Conservation (phyloP, 2,113 vertebrate species). For the Psephotus haematonotus region DNA sequence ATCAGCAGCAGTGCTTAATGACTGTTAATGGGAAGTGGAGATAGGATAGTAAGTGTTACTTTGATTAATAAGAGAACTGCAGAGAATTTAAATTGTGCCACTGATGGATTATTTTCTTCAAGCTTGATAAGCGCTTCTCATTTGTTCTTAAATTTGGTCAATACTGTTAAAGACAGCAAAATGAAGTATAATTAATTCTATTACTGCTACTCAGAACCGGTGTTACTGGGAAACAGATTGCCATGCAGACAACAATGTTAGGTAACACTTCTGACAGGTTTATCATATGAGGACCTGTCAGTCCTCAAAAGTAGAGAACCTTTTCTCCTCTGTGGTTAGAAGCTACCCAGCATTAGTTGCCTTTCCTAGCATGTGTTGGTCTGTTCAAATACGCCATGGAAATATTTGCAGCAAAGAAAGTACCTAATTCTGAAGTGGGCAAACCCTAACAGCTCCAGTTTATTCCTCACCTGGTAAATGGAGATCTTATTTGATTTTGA, state of each 20-base stretch:
- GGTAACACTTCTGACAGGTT: conserved; percentile 69
- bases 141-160: conserved; percentile 91
- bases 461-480: neutral
- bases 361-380: neutral
- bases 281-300: conserved; percentile 54
- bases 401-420: neutral
- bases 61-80: conserved; percentile 90
- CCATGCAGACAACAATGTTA: conserved; percentile 67
- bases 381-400: neutral
- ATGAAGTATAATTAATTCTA: conserved; percentile 90
- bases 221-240: conserved; percentile 81
- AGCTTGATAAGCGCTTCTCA: conserved; percentile 90
- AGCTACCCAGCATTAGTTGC: neutral
- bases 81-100: conserved; percentile 89
- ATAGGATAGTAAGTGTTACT: conserved; percentile 89
- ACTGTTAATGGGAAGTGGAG: conserved; percentile 90
- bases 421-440: neutral
- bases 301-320: conserved; percentile 13
- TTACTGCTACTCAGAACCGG: conserved; percentile 76
- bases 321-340: neutral
- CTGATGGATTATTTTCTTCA: conserved; percentile 92
- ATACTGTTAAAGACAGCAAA: conserved; percentile 90
- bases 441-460: neutral
- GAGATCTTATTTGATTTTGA: neutral
- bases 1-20: conserved; percentile 89